Conservation (phyloP, 2,888 invertebrate genomes). For the Hypsopygia costalis region DNA sequence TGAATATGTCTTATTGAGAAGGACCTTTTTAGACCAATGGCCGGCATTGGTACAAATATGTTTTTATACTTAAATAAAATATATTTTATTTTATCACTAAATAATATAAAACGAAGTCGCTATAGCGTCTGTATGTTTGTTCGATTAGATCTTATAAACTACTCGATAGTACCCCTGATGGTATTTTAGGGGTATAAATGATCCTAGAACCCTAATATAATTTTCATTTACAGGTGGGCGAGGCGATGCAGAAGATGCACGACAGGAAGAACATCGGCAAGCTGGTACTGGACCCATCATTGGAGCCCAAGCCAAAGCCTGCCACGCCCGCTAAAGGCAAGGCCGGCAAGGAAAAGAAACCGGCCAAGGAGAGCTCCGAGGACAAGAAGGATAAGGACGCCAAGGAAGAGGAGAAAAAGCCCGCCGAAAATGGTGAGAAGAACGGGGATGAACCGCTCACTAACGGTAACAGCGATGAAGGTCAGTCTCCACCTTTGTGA, state of each 20-base stretch:
- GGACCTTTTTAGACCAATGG: too few species aligned
- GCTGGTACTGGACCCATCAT: conserved; percentile 89
- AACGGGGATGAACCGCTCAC: conserved; percentile 75
- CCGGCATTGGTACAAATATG: too few species aligned
- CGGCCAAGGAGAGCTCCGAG: conserved; percentile 82
- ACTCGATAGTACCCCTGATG: too few species aligned
- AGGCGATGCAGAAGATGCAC: conserved; percentile 96
- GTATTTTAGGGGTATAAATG: too few species aligned
- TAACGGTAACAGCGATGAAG: conserved; percentile 79
- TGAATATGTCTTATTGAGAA: too few species aligned
- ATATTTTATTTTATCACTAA: too few species aligned
- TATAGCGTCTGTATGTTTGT: too few species aligned
- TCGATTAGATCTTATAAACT: too few species aligned
- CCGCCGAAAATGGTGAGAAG: conserved; percentile 69
- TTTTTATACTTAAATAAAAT: too few species aligned
- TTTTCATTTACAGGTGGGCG: conserved; percentile 82
- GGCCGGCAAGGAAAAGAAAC: conserved; percentile 85
- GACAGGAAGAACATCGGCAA: conserved; percentile 95
- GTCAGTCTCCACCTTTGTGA: conserved; percentile 64
- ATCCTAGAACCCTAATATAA: too few species aligned
- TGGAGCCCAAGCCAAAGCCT: conserved; percentile 90
- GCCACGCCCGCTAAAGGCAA: conserved; percentile 89
- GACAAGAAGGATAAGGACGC: conserved; percentile 83
- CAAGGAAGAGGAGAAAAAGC: conserved; percentile 77
- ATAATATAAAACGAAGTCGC: too few species aligned